These are phyloP conservation scores for Ispidina lecontei DNA, from an alignment of 2,797 vertebrate genomes.

Conservation along the genomic window DNA sequence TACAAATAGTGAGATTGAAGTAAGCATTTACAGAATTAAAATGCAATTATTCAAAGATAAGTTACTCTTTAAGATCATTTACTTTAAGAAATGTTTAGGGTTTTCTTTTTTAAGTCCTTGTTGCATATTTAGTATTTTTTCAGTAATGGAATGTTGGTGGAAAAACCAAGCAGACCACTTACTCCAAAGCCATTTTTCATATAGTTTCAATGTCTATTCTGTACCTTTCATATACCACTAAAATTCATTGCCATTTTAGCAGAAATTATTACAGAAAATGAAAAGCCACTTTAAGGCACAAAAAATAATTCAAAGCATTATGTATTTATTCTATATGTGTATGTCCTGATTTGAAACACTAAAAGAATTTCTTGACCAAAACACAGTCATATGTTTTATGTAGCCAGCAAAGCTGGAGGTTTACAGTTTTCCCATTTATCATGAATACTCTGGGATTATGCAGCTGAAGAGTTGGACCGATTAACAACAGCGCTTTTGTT, in stretches of 20 bases:
- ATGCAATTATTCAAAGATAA: constrained; percentile 3
- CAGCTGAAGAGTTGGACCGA: constrained; percentile 31
- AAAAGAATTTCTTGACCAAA: constrained; percentile 49
- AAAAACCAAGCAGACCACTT: constrained; percentile 27
- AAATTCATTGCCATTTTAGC: constrained; percentile 15
- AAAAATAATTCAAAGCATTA: not conserved
- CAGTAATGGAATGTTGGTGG: constrained; percentile 4
- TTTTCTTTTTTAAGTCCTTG: constrained; percentile 47
- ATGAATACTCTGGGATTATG: constrained; percentile 64
- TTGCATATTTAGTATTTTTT: constrained; percentile 60
- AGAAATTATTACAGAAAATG: not conserved
- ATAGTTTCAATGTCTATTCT: not conserved
- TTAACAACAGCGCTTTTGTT: constrained; percentile 68
- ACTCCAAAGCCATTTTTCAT: constrained; percentile 43
- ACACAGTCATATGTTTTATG: constrained; percentile 32
- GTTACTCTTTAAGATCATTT: not conserved
- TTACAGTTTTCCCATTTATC: constrained; percentile 62
- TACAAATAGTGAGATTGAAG: constrained; percentile 51
- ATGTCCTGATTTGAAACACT: not conserved
- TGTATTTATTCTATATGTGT: not conserved
- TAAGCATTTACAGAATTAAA: constrained; percentile 40
- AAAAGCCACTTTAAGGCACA: not conserved
- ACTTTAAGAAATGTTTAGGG: constrained; percentile 14
- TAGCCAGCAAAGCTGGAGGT: constrained; percentile 7
- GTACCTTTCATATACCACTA: not conserved